Conservation (phyloP, 2,888 invertebrate species). For the Julus scanicus region DNA sequence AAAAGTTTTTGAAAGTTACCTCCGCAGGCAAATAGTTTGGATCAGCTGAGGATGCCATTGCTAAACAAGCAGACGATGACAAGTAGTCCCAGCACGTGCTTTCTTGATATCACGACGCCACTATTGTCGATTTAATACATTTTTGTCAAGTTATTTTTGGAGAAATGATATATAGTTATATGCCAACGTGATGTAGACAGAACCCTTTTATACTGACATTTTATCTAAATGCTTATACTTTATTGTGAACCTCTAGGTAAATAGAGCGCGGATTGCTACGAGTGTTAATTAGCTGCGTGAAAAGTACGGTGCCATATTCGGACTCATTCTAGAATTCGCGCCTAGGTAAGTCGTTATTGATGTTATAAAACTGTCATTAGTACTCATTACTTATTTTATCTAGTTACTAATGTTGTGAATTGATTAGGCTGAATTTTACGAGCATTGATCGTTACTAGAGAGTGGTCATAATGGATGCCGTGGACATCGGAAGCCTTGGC, state of each 20-base stretch:
- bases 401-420: too few species aligned
- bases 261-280: not conserved
- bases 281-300: not conserved
- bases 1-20: not conserved
- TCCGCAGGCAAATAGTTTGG: not conserved
- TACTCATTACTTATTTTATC: too few species aligned
- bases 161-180: too few species aligned
- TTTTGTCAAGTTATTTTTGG: not conserved
- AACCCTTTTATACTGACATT: too few species aligned
- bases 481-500: too few species aligned
- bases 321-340: not conserved
- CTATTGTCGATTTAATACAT: not conserved
- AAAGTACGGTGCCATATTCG: not conserved
- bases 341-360: too few species aligned
- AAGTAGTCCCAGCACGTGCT: not conserved
- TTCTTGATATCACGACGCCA: not conserved
- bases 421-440: too few species aligned
- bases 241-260: not conserved
- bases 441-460: too few species aligned
- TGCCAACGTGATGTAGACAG: too few species aligned
- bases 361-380: too few species aligned
- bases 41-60: conserved; percentile 20
- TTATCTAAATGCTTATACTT: too few species aligned
- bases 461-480: too few species aligned
- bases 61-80: not conserved